Evolutionary conservation across 2,797 vertebrate species (phyloP).

Genomic region (Sebastes wilsoni): DNA sequence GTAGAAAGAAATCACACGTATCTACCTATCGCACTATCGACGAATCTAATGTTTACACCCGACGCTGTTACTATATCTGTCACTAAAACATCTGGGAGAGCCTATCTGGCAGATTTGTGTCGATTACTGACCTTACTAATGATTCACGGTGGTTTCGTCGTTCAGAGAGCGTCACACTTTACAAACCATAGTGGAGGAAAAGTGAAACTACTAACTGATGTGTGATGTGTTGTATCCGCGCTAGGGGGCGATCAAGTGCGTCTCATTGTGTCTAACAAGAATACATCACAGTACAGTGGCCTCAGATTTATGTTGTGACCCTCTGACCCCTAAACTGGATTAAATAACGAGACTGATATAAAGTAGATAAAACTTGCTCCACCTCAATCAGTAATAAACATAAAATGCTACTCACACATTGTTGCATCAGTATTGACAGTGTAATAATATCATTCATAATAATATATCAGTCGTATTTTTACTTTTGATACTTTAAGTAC

Average conservation of each 20-base stretch:
- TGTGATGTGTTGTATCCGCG: background rate
- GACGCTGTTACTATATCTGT: background rate
- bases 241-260: conserved; percentile 44
- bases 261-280: background rate
- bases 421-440: background rate
- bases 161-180: conserved; percentile 43
- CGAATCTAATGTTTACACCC: background rate
- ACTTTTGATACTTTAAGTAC: too few relatives aligned
- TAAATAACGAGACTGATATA: background rate
- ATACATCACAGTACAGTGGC: background rate
- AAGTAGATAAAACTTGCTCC: too few relatives aligned
- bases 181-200: conserved; percentile 49
- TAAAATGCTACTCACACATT: background rate
- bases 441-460: background rate
- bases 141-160: background rate
- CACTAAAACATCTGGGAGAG: background rate
- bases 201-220: conserved; percentile 66
- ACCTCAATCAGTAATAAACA: background rate
- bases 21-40: background rate
- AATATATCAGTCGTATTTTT: background rate
- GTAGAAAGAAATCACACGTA: conserved; percentile 50
- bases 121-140: conserved; percentile 46
- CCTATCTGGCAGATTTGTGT: background rate
- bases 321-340: background rate
- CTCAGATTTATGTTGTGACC: background rate